Percentiles rank a stretch among this genome's conserved stretches.
Evolutionary conservation across 1,140 invertebrate species (phyloP).

Genomic region (Portunus trituberculatus): DNA sequence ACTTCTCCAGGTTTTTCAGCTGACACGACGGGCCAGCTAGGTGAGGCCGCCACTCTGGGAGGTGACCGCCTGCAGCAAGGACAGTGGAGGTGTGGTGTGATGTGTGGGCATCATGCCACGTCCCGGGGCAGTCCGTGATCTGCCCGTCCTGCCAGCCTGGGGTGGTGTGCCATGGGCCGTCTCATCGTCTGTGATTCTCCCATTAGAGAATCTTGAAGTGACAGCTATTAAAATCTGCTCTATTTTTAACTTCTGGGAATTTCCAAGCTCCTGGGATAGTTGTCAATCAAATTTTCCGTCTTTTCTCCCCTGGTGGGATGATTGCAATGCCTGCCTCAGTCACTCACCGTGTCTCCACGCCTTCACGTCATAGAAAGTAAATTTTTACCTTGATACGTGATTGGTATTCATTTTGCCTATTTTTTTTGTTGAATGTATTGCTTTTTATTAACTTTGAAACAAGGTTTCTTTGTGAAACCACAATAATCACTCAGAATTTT

Average conservation of each 20-base stretch:
- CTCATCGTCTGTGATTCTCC: conserved; percentile 6
- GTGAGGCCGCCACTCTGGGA: conserved; percentile 30
- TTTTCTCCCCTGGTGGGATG: conserved; percentile 10
- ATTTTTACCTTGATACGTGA: neutral
- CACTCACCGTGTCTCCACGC: neutral
- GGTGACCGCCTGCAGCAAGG: neutral
- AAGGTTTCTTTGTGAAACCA: too few relatives aligned
- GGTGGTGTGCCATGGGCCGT: neutral
- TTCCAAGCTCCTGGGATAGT: neutral
- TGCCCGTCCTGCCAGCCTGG: neutral
- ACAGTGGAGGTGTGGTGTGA: neutral
- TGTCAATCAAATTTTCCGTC: conserved; percentile 19
- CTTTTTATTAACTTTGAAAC: neutral
- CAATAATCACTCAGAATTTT: neutral
- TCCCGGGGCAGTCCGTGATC: neutral
- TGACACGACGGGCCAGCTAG: conserved; percentile 70
- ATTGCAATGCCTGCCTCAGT: neutral
- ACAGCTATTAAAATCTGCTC: neutral
- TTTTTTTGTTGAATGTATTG: neutral
- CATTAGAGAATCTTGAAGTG: neutral
- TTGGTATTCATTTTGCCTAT: neutral
- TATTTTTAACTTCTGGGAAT: conserved; percentile 3
- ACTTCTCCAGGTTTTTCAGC: conserved; percentile 84
- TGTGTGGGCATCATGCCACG: neutral
- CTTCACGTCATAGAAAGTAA: neutral